Conservation (phyloP, 1,140 invertebrate species). For the Dendrolimus punctatus region DNA sequence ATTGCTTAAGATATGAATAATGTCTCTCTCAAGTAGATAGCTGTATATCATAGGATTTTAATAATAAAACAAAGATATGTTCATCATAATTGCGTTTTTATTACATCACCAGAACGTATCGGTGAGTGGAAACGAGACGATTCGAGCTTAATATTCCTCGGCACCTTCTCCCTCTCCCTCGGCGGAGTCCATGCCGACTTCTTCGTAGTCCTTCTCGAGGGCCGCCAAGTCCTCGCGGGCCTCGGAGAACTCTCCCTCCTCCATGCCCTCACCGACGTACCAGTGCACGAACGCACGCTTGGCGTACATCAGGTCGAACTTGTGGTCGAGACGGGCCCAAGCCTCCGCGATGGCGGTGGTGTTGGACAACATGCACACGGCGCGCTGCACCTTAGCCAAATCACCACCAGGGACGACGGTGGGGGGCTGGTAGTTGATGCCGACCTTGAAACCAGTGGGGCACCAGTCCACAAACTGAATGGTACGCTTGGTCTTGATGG, state of each 20-base stretch:
- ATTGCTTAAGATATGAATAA: too few species aligned
- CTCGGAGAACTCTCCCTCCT: constrained; percentile 90
- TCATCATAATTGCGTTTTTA: constrained; percentile 34
- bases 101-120: constrained; percentile 55
- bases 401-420: constrained; percentile 89
- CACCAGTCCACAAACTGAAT: constrained; percentile 95
- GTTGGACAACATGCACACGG: constrained; percentile 85
- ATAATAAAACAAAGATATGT: constrained; percentile 16
- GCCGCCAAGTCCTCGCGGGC: constrained; percentile 90
- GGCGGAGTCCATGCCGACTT: constrained; percentile 84
- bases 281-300: constrained; percentile 91
- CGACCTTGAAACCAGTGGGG: constrained; percentile 90
- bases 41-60: constrained; percentile 13
- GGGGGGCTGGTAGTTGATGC: constrained; percentile 86
- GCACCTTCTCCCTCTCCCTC: constrained; percentile 82
- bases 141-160: constrained; percentile 76
- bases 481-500: constrained; percentile 87
- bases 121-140: constrained; percentile 35
- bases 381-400: constrained; percentile 82
- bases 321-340: constrained; percentile 85
- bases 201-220: constrained; percentile 91
- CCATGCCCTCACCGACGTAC: constrained; percentile 91
- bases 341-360: constrained; percentile 88
- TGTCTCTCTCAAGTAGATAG: background rate
- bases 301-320: constrained; percentile 90